Evolutionary conservation across 2,797 vertebrate species (phyloP).

Genomic region (Liasis olivaceus): DNA sequence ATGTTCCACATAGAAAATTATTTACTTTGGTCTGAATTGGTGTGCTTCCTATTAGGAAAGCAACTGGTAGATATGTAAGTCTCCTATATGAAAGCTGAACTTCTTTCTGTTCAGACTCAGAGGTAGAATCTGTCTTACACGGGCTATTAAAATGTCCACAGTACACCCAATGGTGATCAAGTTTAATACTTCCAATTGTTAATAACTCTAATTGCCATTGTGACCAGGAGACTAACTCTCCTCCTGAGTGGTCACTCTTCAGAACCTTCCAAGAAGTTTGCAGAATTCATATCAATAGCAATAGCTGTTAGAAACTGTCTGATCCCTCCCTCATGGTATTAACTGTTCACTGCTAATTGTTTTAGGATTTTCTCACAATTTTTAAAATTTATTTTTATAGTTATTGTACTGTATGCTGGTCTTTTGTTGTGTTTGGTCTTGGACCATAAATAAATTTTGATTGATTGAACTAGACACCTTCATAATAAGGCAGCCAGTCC

Average conservation of each 20-base stretch:
- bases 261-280: not conserved
- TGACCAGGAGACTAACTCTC: not conserved
- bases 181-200: not conserved
- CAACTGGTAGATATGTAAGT: not conserved
- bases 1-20: not conserved
- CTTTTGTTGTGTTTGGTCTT: not conserved
- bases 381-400: too few species aligned
- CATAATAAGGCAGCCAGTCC: not conserved
- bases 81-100: not conserved
- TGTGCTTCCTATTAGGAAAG: not conserved
- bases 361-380: not conserved
- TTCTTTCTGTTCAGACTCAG: not conserved
- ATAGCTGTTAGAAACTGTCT: not conserved
- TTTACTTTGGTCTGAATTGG: not conserved
- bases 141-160: not conserved
- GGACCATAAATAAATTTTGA: not conserved
- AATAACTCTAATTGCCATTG: not conserved
- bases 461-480: not conserved
- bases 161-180: not conserved
- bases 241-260: not conserved
- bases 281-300: not conserved
- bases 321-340: not conserved
- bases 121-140: not conserved
- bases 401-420: not conserved
- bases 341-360: not conserved